Evolutionary conservation across 2,888 invertebrate genomes (phyloP), one percentile per base, ranked within the genome.

Genomic region (Epistrophe grossulariae): DNA sequence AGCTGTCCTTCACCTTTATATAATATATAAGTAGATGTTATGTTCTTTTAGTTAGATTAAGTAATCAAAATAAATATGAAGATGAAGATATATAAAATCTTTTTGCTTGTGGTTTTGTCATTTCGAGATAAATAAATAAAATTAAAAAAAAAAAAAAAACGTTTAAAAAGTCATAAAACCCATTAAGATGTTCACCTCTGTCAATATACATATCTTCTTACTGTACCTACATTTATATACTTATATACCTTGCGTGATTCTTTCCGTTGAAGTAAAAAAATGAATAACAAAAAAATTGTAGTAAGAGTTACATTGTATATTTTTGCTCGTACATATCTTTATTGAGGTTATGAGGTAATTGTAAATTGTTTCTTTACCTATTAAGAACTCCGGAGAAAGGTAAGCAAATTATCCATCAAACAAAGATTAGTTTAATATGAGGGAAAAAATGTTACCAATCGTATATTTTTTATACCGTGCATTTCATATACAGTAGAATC

Each of bases 301-400:
- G 15, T 15, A 15, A 59, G 31, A 60, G 48, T 57, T 71, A 80
- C 70, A 57, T 68, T 45, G 55, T 48, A 0, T 52, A 0, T 52
- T 52, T 52, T 78, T 74, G 17, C 70, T 78, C 73, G 48, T 43
- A 64, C 68, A 57, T 78, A 40, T 62, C 50, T 74, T 72, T 68
- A 85, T 78, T 81, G 85, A 59, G 85, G 85, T 85, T 85, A 85
- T 81, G 74, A 79, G 85, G 85, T 82, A 81, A 85, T 85, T 78
- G 78, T 60, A 73, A 73, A 81, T 70, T 73, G 55, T 62, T 52
- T 78, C 38, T 62, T 81, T 78, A 13, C 24, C 60, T 15, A 57
- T 7, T 31, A 13, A 79, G 84, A 84, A 66, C 17, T 50, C 11
- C 8, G 38, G 55, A n/a, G 50, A 57, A 60, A 62, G 45, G 62